Evolutionary conservation across 2,797 vertebrate species (phyloP), one percentile per base, ranked within the genome.

Genomic region (Bovichtus variegatus): DNA sequence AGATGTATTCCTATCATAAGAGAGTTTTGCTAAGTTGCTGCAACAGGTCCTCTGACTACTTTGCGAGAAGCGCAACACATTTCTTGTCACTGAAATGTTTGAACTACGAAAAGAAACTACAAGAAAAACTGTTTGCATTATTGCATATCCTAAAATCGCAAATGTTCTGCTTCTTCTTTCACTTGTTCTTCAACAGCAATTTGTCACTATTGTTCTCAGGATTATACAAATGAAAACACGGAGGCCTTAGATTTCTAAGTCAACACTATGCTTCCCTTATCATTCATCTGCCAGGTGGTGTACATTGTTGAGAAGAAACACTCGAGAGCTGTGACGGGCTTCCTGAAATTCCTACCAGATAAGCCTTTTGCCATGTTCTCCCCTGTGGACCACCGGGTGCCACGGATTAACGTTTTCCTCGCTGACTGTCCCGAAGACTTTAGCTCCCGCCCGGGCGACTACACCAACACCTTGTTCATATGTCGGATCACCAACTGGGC

Each of bases 281-380:
- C n/a, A 1, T 23, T 40, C 74, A 0, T 61, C 21, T 46, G 81
- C 16, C 81, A 99, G 98, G 97, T 99, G 83, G 96, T 99, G 82
- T 98, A 94, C 87, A 98, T 99, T 84, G 89, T 96, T 81, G 98
- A 99, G 90, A 96, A 92, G 88, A 99, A 99, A 76, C 98, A 99
- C 91, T 98, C 98, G 0, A 94, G 98, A 70, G 97, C 97, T 38
- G 97, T 93, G 5, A 96, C 96, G 0, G 98, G 98, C 69, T 96
- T 97, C 90, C 95, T 99, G 79, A 99, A 97, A 74, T 96, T 96
- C 85, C 91, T 99, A 62, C 94, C 96, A 1, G 97, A 98, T 82
- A 98, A 96, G 86, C 96, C 95, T 19, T 98, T 95, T 3, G 97
- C 97, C 76, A 95, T 99, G 93, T 99, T 99, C 90, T 97, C 97